A percentile compares a stretch with the other conserved stretches of the same genome.
phyloP scores from a whole-genome alignment of 1,140 invertebrate genomes.

The Sinonovacula constricta region DNA sequence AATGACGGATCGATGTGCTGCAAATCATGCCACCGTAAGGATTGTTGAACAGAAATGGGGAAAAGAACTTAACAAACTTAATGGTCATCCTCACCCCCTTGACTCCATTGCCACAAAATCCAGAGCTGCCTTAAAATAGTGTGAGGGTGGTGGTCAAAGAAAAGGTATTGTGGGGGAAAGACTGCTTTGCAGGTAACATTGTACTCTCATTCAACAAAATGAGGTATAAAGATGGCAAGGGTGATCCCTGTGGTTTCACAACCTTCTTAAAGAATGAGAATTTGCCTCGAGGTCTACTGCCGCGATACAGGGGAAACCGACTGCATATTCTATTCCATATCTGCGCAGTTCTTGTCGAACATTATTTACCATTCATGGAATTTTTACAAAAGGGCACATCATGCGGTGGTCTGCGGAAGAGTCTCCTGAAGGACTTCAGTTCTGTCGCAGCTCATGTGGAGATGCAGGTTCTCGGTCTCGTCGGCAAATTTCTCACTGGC shows the following conservation, averaged over 20 bases:
- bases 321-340: conserved; percentile 50
- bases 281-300: conserved; percentile 22
- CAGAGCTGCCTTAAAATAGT: neutral
- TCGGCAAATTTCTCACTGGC: neutral
- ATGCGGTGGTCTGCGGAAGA: neutral
- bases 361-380: neutral
- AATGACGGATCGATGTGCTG: too few species aligned
- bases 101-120: neutral
- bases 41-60: too few species aligned
- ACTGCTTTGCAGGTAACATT: too few species aligned
- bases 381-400: neutral
- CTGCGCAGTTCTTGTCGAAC: neutral
- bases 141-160: too few species aligned
- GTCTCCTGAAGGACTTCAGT: neutral
- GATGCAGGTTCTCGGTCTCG: too few species aligned
- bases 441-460: too few species aligned
- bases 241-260: too few species aligned
- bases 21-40: too few species aligned
- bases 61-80: too few species aligned
- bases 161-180: neutral
- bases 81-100: neutral
- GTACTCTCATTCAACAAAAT: conserved; percentile 43
- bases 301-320: conserved; percentile 43
- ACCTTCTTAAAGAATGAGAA: too few species aligned
- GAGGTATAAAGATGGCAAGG: conserved; percentile 47